Evolutionary conservation across 1,140 invertebrate genomes (phyloP), one percentile per base, ranked within the genome.

Genomic region (Drosophila seguyi): DNA sequence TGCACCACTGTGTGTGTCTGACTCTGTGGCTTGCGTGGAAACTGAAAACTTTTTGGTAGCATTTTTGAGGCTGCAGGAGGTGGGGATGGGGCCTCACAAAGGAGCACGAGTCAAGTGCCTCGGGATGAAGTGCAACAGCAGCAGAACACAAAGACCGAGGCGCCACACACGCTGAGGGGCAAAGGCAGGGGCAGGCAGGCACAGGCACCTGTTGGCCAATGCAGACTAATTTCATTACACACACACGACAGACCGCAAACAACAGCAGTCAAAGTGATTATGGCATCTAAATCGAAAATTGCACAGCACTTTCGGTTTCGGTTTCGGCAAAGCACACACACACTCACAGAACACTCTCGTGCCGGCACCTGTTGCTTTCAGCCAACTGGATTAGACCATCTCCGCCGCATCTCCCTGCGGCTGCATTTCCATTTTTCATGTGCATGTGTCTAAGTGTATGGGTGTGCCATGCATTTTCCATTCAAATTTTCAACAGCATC

Each of bases 251-350:
- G 66, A 75, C 83, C 83, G 47, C 85, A 90, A 76, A 25, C 53
- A 60, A 38, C 59, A 73, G 34, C 59, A 50, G 48, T 58, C 52
- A 65, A 68, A 74, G 62, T 72, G 60, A 82, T 72, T 75, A 79
- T 65, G 66, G 63, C 62, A 72, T 71, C 77, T 85, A 79, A 84
- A 90, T 84, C 75, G 81, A 85, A 88, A 85, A 90, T 81, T 85
- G 74, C 81, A 72, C 53, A 62, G 59, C 81, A 90, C 85, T 88
- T 88, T 88, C 85, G 59, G 53, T 88, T 88, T 85, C 74, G 74
- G 39, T 57, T 45, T 29, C 29, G 52, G 34, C 61, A 63, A 36
- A 36, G 39, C 22, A 62, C 29, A 42, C 18, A 44, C 42, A 22
- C 42, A 20, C 25, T n/a, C n/a, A n/a, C n/a, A n/a, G n/a, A 41